Evolutionary conservation across 2,888 invertebrate genomes (phyloP).

Genomic region (Drosophila parthenogenetica): DNA sequence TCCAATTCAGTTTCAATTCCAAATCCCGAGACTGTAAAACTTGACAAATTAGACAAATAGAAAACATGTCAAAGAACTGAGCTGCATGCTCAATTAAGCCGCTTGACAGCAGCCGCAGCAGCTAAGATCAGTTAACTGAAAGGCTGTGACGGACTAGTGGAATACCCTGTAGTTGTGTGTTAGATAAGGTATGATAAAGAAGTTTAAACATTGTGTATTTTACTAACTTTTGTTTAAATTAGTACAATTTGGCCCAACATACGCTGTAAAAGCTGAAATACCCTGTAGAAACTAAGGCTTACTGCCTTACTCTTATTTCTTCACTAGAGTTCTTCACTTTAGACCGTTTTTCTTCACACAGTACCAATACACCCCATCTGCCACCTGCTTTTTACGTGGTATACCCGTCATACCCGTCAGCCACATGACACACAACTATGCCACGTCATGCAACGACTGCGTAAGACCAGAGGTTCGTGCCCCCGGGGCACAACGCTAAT

Average conservation of each 20-base stretch:
- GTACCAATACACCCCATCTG: background rate
- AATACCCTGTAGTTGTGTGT: slow-evolving; percentile 15
- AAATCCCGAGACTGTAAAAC: slow-evolving; percentile 29
- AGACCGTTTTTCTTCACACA: too few relatives aligned
- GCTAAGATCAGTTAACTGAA: slow-evolving; percentile 11
- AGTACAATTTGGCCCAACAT: too few relatives aligned
- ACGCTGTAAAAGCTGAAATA: too few relatives aligned
- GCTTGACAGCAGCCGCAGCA: slow-evolving; percentile 46
- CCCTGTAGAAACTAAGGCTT: too few relatives aligned
- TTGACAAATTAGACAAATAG: slow-evolving; percentile 78
- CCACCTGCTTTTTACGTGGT: background rate
- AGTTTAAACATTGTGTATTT: too few relatives aligned
- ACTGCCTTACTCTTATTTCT: too few relatives aligned
- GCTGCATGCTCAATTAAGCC: slow-evolving; percentile 75
- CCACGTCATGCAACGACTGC: slow-evolving; percentile 64
- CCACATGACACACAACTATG: slow-evolving; percentile 42
- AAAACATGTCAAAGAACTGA: slow-evolving; percentile 75
- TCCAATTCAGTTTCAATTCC: background rate
- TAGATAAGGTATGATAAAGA: too few relatives aligned
- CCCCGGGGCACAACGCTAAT: slow-evolving; percentile 72
- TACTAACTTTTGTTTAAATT: too few relatives aligned
- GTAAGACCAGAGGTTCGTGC: slow-evolving; percentile 67
- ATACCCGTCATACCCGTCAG: slow-evolving; percentile 16
- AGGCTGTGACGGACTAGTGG: slow-evolving; percentile 1
- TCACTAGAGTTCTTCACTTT: too few relatives aligned